Base-by-base conservation (phyloP, 2,888 invertebrate species). In the Neria commutata region DNA sequence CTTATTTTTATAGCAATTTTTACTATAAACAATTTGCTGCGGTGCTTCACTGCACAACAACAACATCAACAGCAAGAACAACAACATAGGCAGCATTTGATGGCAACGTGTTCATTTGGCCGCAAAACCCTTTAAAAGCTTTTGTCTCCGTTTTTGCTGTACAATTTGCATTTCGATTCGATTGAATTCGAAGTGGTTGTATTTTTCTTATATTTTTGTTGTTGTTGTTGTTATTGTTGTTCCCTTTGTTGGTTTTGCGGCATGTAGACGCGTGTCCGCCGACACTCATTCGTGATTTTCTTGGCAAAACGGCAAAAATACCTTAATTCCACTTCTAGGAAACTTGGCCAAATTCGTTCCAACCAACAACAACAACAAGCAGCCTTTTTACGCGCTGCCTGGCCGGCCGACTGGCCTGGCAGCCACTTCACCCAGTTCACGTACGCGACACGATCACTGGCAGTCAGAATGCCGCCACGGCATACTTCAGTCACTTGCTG, bases 111-210 rank as follows among this genome's bases (percentile, higher is more conserved):
- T n/a, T n/a, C n/a, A n/a, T n/a, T n/a, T n/a, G n/a, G n/a, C n/a
- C n/a, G n/a, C n/a, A n/a, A n/a, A n/a, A n/a, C n/a, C n/a, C n/a
- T n/a, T n/a, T n/a, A n/a, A n/a, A n/a, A 59, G 56, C 56, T 59
- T 50, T 56, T 54, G 60, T 49, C 56, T 19, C 49, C 33, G 47
- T 26, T 26, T 14, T 26, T 25, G 62, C 73, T 73, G 73, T 72
- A 76, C 77, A 76, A 77, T 77, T 77, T 77, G 77, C 77, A 77
- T 78, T 77, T 77, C 76, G 78, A 75, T 78, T 76, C 78, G 77
- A 77, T 78, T 76, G 71, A 64, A 71, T 67, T 70, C 19, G 21
- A 42, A n/a, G n/a, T n/a, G n/a, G n/a, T n/a, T n/a, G n/a, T n/a
- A n/a, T n/a, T n/a, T n/a, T n/a, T n/a, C n/a, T n/a, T n/a, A n/a